Base-by-base conservation (phyloP, 1,140 invertebrate species). In the Sycobia sp. region DNA sequence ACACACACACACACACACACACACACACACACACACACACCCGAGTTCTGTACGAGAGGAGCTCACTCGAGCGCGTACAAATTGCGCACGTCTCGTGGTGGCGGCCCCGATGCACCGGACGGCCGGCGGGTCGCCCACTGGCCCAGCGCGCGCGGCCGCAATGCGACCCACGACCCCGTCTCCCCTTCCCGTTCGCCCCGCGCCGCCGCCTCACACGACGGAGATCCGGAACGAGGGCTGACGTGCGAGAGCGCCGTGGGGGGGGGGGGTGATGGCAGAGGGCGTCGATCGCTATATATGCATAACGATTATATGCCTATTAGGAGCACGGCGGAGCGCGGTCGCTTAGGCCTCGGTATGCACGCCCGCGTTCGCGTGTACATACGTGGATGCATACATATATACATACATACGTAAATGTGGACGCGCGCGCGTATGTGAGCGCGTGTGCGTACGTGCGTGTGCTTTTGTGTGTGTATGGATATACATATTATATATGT, bases 261-360 rank as follows among this genome's bases (percentile, higher is more conserved):
- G n/a, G n/a, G n/a, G n/a, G n/a, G n/a, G n/a, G n/a, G n/a, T n/a
- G n/a, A n/a, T n/a, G n/a, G 18, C 34, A 9, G 18, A n/a, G 23
- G 16, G 16, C 44, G 54, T 14, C 59, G 41, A 39, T 62, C 60
- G 34, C 32, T 77, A 79, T 78, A 11, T 11, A 75, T 79, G 77
- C 75, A 76, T 79, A 77, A 76, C 74, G 77, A 81, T 79, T 79
- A 81, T 79, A 79, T 79, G 76, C 79, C 79, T 79, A 81, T 81
- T 79, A 79, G 74, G 66, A 79, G 75, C 71, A 76, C 71, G 72
- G 29, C 29, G 29, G 4, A 4, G 4, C 5, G 29, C 29, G 29
- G 71, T 68, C 65, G 62, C 58, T 63, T 67, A 38, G 49, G 51
- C 29, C 34, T 50, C 57, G 69, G 66, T 62, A 69, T 71, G 71